A percentile compares a stretch with the other conserved stretches of the same genome.
Evolutionary conservation across 1,140 invertebrate genomes (phyloP).

Genomic region (Bombus difficillimus): DNA sequence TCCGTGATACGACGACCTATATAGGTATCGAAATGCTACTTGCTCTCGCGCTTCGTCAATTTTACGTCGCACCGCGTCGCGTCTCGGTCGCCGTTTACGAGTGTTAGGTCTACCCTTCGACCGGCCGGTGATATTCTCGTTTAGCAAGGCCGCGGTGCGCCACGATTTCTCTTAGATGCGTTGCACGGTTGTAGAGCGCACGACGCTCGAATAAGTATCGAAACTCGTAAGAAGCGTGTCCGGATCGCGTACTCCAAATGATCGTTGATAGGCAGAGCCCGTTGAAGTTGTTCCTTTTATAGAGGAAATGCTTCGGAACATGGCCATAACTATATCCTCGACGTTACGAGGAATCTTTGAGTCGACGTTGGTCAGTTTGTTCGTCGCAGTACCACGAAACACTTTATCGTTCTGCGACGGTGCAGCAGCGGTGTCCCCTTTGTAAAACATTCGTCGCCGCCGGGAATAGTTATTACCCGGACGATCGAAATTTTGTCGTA

Average conservation of each 20-base stretch:
- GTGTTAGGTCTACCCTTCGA: too few relatives aligned
- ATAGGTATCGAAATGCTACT: not conserved
- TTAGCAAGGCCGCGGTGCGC: not conserved
- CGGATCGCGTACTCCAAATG: constrained; percentile 29
- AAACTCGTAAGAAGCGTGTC: constrained; percentile 50
- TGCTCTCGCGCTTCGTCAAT: not conserved
- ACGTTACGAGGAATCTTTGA: constrained; percentile 2
- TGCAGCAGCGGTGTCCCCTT: too few relatives aligned
- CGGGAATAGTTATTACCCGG: not conserved
- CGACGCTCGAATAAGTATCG: not conserved
- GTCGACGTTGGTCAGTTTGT: constrained; percentile 2
- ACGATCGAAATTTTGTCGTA: not conserved
- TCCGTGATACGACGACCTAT: not conserved
- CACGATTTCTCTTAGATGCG: not conserved
- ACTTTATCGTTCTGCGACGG: not conserved
- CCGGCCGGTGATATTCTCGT: not conserved
- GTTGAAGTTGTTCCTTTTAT: constrained; percentile 22
- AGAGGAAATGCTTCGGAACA: not conserved
- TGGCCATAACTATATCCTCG: constrained; percentile 35
- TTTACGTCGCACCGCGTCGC: constrained; percentile 20
- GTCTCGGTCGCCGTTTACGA: not conserved
- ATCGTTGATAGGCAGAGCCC: not conserved
- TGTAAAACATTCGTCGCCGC: not conserved
- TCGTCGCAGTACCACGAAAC: too few relatives aligned
- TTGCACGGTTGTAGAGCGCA: too few relatives aligned